Conservation (phyloP, 2,888 invertebrate genomes). For the Cephus rjabovi region DNA sequence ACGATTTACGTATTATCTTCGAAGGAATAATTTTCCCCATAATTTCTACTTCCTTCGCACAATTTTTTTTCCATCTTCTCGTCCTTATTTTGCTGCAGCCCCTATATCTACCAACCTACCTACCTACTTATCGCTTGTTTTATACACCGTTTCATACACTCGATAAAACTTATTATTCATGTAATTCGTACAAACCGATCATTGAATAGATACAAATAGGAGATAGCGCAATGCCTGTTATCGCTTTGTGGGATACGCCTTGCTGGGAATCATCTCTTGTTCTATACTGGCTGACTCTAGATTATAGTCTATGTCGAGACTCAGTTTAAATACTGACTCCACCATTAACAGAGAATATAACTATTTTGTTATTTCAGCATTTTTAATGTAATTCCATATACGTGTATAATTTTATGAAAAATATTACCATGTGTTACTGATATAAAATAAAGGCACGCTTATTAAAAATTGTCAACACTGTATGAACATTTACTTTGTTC, state of each 20-base stretch:
- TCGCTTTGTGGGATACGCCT: constrained; percentile 16
- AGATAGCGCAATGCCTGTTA: constrained; percentile 29
- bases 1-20: constrained; percentile 21
- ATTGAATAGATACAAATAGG: constrained; percentile 39
- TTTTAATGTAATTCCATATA: neutral
- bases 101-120: neutral
- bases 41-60: constrained; percentile 24
- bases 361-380: neutral
- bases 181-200: constrained; percentile 33
- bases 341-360: neutral
- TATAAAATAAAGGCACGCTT: neutral
- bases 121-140: constrained; percentile 14
- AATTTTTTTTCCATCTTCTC: neutral
- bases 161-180: constrained; percentile 33
- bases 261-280: constrained; percentile 9
- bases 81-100: neutral
- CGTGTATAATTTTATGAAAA: neutral
- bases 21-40: constrained; percentile 18
- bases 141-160: neutral
- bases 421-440: neutral
- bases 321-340: neutral
- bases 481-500: neutral
- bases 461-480: neutral
- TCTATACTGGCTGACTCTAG: constrained; percentile 19
- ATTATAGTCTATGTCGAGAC: neutral